Evolutionary conservation across 1,140 invertebrate genomes (phyloP), one percentile per base, ranked within the genome.

Genomic region (Drosophila seguyi): DNA sequence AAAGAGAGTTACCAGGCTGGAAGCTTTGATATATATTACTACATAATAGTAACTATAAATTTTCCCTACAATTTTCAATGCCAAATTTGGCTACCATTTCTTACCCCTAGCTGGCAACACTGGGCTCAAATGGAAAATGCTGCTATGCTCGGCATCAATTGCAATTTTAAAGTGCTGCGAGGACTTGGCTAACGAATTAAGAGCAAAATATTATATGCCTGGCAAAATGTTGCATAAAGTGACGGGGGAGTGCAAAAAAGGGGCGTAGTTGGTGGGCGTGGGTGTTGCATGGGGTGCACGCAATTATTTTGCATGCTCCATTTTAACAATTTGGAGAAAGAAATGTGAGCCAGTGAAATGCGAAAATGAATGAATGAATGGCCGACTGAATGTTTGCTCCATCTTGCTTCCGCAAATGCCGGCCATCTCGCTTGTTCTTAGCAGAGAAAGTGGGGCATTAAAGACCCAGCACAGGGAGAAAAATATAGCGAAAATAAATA

Each of bases 131-230:
- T 72, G 52, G 42, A n/a, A 59, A 59, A 59, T 29, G 47, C 36
- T 41, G 42, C n/a, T 59, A n/a, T n/a, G n/a, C n/a, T n/a, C 66
- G 48, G 67, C 66, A 71, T 71, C 68, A 72, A 72, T 59, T 72
- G 68, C 65, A 39, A 71, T 58, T 58, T 72, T 58, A 72, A 72
- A 72, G 66, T 72, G 68, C 50, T 58, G 69, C 66, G 44, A 50
- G 69, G 69, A 72, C 52, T 72, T 72, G 56, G 68, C 68, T 36
- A 59, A 72, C 68, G 68, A 71, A 72, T 72, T 72, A 72, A 72
- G 68, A 72, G 68, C 68, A 72, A 72, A 72, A 72, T 72, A 72
- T 72, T 72, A 72, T 72, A 72, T 72, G 66, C 66, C 53, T 59
- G 68, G 68, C 41, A 72, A 72, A 72, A 72, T 72, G 66, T 72